Evolutionary conservation across 2,797 vertebrate genomes (phyloP), one percentile per base, ranked within the genome.

Genomic region (Acrossocheilus wenchowensis): DNA sequence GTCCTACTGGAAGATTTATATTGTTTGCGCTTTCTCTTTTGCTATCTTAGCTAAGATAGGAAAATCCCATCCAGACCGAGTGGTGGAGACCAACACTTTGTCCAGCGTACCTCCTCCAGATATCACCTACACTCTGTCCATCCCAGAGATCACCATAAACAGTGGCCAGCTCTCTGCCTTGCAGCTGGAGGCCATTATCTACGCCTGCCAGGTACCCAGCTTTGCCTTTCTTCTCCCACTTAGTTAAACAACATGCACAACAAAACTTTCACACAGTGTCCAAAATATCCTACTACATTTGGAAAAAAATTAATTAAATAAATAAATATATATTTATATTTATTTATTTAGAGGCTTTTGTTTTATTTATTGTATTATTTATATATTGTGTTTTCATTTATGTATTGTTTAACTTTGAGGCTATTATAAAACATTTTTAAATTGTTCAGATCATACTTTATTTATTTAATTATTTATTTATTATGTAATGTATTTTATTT

Each of bases 41-140:
- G 19, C 66, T 8, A 6, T 41, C 82, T 78, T 92, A 99, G 98
- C 97, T 90, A 98, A 96, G 89, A 95, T 99, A 43, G 98, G 98
- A 91, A 97, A 95, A 90, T 97, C 97, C 84, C 98, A 99, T 90
- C 98, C 98, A 0, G 98, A 99, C 94, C 97, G 97, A 0, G 98
- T 99, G 87, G 98, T 99, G 77, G 98, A 99, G 93, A 99, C 98
- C 0, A 99, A 97, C 95, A 99, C 98, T 0, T 93, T 99, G 10
- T 99, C 98, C 90, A 99, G 98, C 0, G 98, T 99, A 14, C 98
- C 98, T 7, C 98, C 98, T 0, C 98, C 98, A 0, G 97, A 99
- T 93, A 94, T 99, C 93, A 97, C 96, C 86, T 99, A 99, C 89
- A 93, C 91, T 23, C 95, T 99, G 23, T 96, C 96, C 74, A 95